These are phyloP conservation scores for Coturnix japonica DNA, from an alignment of 2,113 vertebrate species.

Conservation along the genomic window DNA sequence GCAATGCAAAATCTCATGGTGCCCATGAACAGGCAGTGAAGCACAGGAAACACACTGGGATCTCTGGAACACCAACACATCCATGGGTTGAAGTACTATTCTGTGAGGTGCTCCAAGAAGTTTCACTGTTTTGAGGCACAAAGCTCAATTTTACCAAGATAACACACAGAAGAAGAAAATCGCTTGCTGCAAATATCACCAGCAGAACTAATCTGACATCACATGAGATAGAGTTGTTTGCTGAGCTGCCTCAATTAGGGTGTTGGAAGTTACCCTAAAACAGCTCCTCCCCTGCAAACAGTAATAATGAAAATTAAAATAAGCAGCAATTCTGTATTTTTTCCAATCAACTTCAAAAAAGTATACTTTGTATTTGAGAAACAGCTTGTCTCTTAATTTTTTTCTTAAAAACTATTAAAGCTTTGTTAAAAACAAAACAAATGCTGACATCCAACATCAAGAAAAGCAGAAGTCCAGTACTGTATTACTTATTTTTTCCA, in stretches of 20 bases:
- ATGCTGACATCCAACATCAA: too few relatives aligned
- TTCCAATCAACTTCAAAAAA: neutral
- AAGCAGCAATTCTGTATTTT: neutral
- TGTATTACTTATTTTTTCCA: too few relatives aligned
- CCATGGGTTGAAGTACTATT: accelerated
- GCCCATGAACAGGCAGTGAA: neutral
- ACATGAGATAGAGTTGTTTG: accelerated
- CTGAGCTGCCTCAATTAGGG: neutral
- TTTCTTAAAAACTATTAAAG: neutral
- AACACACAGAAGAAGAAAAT: neutral
- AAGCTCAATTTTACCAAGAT: neutral
- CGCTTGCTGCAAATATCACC: neutral
- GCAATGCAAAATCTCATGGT: neutral
- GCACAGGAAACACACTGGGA: accelerated
- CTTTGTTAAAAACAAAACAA: neutral
- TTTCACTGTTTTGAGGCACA: neutral
- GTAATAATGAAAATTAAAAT: accelerated
- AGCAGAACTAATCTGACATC: neutral
- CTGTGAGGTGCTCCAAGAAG: neutral
- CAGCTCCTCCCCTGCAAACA: neutral
- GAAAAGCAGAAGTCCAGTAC: neutral
- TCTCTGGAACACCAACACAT: neutral
- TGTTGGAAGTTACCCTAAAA: neutral
- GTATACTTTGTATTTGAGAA: neutral
- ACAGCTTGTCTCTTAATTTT: neutral